Evolutionary conservation across 2,113 vertebrate species (phyloP).

Genomic region (Thermophis baileyi): DNA sequence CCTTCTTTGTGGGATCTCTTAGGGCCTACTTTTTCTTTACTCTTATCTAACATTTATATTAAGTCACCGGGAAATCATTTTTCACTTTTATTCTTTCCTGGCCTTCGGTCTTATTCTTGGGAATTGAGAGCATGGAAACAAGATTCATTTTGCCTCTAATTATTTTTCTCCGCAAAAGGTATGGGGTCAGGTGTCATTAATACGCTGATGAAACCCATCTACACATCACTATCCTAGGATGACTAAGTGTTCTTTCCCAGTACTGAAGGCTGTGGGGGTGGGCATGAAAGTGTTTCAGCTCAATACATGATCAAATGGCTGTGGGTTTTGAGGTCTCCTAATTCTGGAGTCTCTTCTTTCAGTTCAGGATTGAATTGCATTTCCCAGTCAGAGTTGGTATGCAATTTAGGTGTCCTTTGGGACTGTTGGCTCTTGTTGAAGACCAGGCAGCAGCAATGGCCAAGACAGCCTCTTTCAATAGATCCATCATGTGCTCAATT

Average conservation of each 20-base stretch:
- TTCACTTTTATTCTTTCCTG: no score
- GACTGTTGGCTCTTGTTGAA: not conserved
- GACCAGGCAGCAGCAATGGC: not conserved
- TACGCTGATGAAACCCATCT: not conserved
- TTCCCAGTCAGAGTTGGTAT: not conserved
- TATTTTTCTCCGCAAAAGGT: no score
- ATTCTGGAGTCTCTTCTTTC: not conserved
- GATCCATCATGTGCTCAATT: not conserved
- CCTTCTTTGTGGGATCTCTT: not conserved
- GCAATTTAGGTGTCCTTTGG: not conserved
- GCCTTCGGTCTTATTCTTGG: no score
- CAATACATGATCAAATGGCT: not conserved
- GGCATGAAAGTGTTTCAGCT: not conserved
- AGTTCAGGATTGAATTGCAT: not conserved
- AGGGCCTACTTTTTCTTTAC: not conserved
- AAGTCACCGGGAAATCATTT: not conserved
- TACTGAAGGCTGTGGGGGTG: not conserved
- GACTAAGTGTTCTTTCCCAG: not conserved
- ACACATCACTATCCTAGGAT: not conserved
- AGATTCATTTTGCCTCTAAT: no score
- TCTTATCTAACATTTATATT: not conserved
- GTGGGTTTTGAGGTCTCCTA: not conserved
- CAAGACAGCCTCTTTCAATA: not conserved
- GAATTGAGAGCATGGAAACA: no score
- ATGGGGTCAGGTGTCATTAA: not conserved